A percentile compares a stretch with the other conserved stretches of the same genome.
Evolutionary conservation across 1,140 invertebrate genomes (phyloP).

Genomic region (Papilio aristodemus): DNA sequence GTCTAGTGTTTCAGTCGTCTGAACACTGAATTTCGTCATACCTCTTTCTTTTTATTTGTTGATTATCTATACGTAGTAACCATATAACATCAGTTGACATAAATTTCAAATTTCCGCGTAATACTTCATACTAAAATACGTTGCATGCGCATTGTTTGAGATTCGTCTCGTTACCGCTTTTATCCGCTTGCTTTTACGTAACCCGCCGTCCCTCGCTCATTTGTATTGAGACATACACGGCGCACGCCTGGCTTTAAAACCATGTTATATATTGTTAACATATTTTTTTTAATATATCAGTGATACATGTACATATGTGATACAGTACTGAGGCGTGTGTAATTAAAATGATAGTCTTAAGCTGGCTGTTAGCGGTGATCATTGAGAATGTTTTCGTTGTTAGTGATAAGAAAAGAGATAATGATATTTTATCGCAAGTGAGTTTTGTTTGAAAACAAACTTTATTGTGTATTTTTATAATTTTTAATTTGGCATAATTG

Average conservation of each 20-base stretch:
- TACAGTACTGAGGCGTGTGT: slow-evolving; percentile 18
- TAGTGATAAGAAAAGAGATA: slow-evolving; percentile 18
- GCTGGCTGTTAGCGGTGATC: slow-evolving; percentile 25
- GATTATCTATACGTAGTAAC: no score
- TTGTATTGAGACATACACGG: not conserved
- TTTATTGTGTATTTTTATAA: not conserved
- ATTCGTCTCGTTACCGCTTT: slow-evolving; percentile 13
- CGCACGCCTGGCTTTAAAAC: not conserved
- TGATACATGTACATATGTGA: slow-evolving; percentile 7
- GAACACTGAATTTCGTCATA: no score
- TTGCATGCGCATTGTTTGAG: not conserved
- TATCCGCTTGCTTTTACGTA: slow-evolving; percentile 27
- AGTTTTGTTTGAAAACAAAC: slow-evolving; percentile 1
- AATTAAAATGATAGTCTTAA: slow-evolving; percentile 30
- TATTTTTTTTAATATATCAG: slow-evolving; percentile 4
- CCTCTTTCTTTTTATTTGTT: no score
- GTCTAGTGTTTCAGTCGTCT: no score
- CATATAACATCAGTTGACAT: not conserved
- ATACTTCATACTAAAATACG: not conserved
- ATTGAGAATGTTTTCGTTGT: slow-evolving; percentile 33
- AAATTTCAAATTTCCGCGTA: not conserved
- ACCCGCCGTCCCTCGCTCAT: slow-evolving; percentile 19
- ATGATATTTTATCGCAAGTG: slow-evolving; percentile 16
- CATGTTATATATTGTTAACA: not conserved
- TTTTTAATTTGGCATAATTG: not conserved